Evolutionary conservation across 2,113 vertebrate species (phyloP).

Genomic region (Percopsis transmontana): DNA sequence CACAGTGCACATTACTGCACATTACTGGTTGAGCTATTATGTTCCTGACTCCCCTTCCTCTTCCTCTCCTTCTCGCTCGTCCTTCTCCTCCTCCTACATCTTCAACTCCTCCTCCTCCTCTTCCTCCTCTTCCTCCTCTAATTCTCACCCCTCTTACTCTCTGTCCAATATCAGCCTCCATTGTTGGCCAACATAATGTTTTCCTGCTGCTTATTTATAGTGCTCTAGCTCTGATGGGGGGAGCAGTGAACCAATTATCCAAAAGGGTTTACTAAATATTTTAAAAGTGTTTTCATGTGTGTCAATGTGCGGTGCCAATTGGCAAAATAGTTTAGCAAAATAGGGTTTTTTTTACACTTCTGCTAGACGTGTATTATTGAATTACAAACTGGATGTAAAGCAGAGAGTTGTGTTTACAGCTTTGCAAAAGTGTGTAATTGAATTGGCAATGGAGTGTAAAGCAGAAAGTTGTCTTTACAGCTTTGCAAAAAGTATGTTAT

Average conservation of each 20-base stretch:
- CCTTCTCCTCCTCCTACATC: not conserved
- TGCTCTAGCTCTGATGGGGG: not conserved
- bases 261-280: too few relatives aligned
- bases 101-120: too few relatives aligned
- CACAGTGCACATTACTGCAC: not conserved
- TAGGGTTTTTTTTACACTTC: slow-evolving; percentile 6
- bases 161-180: slow-evolving; percentile 9
- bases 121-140: slow-evolving; percentile 6
- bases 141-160: slow-evolving; percentile 13
- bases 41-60: slow-evolving; percentile 11
- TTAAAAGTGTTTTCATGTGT: slow-evolving; percentile 5
- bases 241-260: too few relatives aligned
- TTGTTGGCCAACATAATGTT: slow-evolving; percentile 14
- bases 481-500: too few relatives aligned
- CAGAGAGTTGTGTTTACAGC: too few relatives aligned
- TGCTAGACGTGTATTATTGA: slow-evolving; percentile 7
- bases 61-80: slow-evolving; percentile 2
- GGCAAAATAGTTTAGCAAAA: slow-evolving; percentile 4
- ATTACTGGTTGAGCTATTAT: not conserved
- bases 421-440: too few relatives aligned
- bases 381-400: slow-evolving; percentile 10
- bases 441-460: too few relatives aligned
- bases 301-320: not conserved
- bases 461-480: too few relatives aligned
- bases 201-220: not conserved